Base-by-base conservation (phyloP, 2,113 vertebrate species). In the Gallinago undulata region DNA sequence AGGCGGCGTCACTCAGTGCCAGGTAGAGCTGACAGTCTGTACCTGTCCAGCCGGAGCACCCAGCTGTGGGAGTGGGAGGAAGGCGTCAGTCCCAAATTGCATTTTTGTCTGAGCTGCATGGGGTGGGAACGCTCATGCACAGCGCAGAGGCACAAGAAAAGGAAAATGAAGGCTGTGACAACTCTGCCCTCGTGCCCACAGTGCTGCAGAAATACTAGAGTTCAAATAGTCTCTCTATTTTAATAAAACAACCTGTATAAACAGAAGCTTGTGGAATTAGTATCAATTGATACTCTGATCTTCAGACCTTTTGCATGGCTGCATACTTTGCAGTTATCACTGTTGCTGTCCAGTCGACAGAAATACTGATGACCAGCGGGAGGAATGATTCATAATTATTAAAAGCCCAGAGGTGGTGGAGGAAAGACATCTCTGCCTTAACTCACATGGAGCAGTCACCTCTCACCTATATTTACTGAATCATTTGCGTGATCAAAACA, bases 391-490 rank as follows among this genome's bases (percentile, higher is more conserved):
- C 60, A 51, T 62, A 43, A 89, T 77, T 88, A 93, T 90, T 95
- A 81, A 91, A 92, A 95, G 69, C 67, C 56, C 84, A 94, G 70
- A 87, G 41, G 41, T 79, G 51, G 41, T 70, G n/a, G 47, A 91
- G 75, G 59, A 77, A 87, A 89, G 57, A 60, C n/a, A 51, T 39
- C 37, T 89, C 86, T 94, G 57, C 43, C 30, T 81, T 86, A 87
- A 67, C n/a, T 89, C 70, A 93, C 45, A 53, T 2, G 1, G 16
- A 84, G 33, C 59, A 59, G 27, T 96, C 33, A 74, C 76, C 93
- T 95, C 93, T 96, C 92, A 83, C 76, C 83, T 95, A 33, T 84
- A 93, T 96, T 89, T 92, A 84, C 81, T 66, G 72, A 86, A 62
- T 64, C 3, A 19, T 83, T 89, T 87, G 60, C 57, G 78, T 50